These are phyloP conservation scores for Adoxophyes honmai DNA, from an alignment of 1,140 invertebrate genomes.

Conservation along the genomic window DNA sequence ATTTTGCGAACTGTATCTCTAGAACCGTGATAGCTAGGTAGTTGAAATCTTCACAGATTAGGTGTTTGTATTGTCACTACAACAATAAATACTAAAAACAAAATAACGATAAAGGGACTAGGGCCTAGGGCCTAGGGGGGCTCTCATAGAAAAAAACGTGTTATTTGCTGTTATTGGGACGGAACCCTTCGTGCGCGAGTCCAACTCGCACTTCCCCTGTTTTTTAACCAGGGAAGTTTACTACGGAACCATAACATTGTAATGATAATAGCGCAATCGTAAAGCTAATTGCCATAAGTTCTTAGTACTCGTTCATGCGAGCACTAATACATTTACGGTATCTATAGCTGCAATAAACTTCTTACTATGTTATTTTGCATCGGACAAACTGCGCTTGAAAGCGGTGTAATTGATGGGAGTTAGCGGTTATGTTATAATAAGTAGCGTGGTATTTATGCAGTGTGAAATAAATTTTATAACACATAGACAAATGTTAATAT, in stretches of 20 bases:
- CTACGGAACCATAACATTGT: not conserved
- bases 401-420: not conserved
- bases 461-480: not conserved
- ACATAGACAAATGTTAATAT: not conserved
- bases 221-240: not conserved
- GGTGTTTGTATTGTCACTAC: no score
- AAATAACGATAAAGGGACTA: no score
- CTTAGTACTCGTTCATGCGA: conserved; percentile 4
- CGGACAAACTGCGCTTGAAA: not conserved
- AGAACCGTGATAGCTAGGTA: no score
- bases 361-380: conserved; percentile 5
- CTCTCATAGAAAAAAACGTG: no score
- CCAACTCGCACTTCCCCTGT: no score
- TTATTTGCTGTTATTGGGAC: no score
- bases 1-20: no score
- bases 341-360: conserved; percentile 4
- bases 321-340: conserved; percentile 8
- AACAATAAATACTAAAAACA: no score
- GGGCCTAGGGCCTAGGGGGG: no score
- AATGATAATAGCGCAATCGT: not conserved
- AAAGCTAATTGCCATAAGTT: not conserved
- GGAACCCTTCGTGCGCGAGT: no score
- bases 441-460: no score
- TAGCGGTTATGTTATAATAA: not conserved
- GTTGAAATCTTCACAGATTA: no score